These are phyloP conservation scores for Ophonus ardosiacus DNA, from an alignment of 2,888 invertebrate species.

Conservation along the genomic window DNA sequence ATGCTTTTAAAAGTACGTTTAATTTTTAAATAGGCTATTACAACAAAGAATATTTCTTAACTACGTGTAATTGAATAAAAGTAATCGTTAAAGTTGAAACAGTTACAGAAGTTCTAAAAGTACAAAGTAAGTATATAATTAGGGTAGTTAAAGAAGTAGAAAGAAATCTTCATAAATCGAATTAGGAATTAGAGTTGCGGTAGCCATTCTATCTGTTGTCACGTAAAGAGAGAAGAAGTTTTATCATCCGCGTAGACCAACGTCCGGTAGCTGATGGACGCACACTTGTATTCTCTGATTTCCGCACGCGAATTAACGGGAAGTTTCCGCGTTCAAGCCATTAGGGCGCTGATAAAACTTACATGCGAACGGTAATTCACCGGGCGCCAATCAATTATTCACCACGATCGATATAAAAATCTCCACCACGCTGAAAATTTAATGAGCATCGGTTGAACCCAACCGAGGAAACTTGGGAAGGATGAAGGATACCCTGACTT, in stretches of 20 bases:
- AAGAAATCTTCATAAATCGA: conserved; percentile 40
- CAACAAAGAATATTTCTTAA: not conserved
- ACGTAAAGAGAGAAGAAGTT: conserved; percentile 14
- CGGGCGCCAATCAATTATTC: conserved; percentile 53
- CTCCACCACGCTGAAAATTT: conserved; percentile 44
- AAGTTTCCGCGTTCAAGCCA: conserved; percentile 52
- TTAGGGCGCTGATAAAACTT: conserved; percentile 56
- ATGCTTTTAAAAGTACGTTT: not conserved
- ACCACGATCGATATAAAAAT: conserved; percentile 49
- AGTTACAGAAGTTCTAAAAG: not conserved
- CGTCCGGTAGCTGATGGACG: conserved; percentile 46
- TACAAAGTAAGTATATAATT: conserved; percentile 31
- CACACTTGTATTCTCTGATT: conserved; percentile 48
- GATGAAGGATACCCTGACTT: not conserved
- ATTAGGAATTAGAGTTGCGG: conserved; percentile 12
- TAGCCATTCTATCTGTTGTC: not conserved
- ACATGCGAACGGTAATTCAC: conserved; percentile 55
- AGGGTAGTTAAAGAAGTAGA: conserved; percentile 10
- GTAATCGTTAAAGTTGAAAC: not conserved
- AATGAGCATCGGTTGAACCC: conserved; percentile 14
- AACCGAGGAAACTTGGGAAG: not conserved
- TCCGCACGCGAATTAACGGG: conserved; percentile 52
- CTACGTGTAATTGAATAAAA: not conserved
- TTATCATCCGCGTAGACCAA: conserved; percentile 11
- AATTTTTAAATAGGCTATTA: not conserved